phyloP scores from a whole-genome alignment of 2,113 vertebrate species.

The Aleadryas rufinucha region DNA sequence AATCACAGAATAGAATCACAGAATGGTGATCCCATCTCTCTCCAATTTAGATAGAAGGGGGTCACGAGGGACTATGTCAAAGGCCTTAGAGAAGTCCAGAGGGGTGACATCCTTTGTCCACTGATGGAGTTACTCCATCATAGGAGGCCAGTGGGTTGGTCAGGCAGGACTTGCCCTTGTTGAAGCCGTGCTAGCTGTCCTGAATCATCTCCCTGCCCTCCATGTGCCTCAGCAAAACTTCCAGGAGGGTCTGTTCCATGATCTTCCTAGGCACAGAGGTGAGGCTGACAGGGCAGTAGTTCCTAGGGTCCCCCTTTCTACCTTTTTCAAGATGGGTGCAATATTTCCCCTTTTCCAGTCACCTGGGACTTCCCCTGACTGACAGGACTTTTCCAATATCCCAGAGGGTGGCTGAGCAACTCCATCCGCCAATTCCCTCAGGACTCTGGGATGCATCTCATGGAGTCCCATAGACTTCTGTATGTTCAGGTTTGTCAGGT shows the following conservation, averaged over 20 bases:
- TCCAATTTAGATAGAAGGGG: not conserved
- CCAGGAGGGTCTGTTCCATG: not conserved
- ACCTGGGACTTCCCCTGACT: not conserved
- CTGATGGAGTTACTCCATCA: not conserved
- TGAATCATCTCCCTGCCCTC: not conserved
- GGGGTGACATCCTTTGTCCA: not conserved
- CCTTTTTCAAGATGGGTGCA: not conserved
- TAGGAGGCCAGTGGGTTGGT: not conserved
- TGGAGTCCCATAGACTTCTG: no score
- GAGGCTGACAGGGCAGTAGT: not conserved
- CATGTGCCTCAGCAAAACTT: not conserved
- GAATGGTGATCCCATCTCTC: not conserved
- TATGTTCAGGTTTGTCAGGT: not conserved
- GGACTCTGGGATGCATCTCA: not conserved
- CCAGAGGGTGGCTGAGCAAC: no score
- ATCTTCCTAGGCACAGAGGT: not conserved
- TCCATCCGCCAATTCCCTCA: not conserved
- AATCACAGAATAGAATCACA: not conserved
- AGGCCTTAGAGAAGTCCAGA: not conserved
- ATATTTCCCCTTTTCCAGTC: not conserved
- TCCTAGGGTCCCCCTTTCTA: not conserved
- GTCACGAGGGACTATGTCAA: not conserved
- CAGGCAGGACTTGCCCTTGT: not conserved
- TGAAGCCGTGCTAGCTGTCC: not conserved
- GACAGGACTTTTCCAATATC: not conserved